Conservation (phyloP, 1,140 invertebrate genomes). For the Apis laboriosa region DNA sequence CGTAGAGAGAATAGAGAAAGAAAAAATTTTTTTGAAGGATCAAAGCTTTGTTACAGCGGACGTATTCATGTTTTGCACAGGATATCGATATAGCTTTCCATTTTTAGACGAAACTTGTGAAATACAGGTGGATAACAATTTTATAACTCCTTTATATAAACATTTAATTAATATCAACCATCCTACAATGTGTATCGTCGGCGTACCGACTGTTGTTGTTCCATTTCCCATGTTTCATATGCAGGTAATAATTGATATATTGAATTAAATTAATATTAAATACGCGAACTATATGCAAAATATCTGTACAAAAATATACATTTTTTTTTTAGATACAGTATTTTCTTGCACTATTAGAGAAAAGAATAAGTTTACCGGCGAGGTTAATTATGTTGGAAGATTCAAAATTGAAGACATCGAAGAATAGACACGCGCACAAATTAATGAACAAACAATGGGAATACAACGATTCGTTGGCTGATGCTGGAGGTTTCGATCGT, state of each 20-base stretch:
- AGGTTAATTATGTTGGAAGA: constrained; percentile 69
- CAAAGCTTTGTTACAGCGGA: constrained; percentile 54
- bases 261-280: not conserved
- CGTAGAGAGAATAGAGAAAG: constrained; percentile 63
- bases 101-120: constrained; percentile 85
- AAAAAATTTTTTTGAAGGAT: constrained; percentile 64
- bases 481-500: constrained; percentile 60
- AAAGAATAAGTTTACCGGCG: constrained; percentile 79
- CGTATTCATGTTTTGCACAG: constrained; percentile 76
- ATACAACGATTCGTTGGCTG: constrained; percentile 72
- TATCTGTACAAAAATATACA: not conserved
- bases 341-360: constrained; percentile 82
- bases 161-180: constrained; percentile 88
- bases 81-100: constrained; percentile 86
- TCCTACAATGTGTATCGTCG: constrained; percentile 88
- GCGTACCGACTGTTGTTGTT: constrained; percentile 84
- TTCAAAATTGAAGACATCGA: constrained; percentile 48
- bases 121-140: constrained; percentile 83
- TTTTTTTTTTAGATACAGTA: constrained; percentile 80
- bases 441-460: constrained; percentile 70
- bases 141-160: constrained; percentile 87
- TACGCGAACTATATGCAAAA: not conserved
- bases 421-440: constrained; percentile 71
- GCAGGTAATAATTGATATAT: constrained; percentile 81
- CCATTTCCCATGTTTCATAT: constrained; percentile 88